Conservation (phyloP, 2,888 invertebrate genomes). For the Platycnemis pennipes region DNA sequence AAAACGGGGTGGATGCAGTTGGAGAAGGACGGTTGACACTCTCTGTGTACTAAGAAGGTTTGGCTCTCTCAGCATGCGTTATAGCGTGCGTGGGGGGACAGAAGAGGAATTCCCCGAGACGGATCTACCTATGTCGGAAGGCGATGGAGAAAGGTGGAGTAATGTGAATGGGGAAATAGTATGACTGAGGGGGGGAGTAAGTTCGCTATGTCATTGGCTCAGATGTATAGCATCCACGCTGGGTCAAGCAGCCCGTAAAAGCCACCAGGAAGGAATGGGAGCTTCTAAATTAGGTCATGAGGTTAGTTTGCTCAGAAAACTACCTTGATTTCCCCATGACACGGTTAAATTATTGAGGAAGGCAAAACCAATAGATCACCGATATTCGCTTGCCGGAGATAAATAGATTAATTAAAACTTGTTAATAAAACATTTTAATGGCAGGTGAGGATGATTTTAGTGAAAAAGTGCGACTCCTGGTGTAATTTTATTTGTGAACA, state of each 20-base stretch:
- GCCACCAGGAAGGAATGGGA: slow-evolving; percentile 3
- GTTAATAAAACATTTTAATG: not conserved
- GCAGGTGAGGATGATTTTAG: not conserved
- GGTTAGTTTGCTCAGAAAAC: not conserved
- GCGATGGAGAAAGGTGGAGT: not conserved
- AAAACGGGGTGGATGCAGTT: not conserved
- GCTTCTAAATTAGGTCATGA: not conserved
- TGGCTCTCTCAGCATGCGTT: not conserved
- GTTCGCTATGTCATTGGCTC: not conserved
- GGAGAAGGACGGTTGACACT: not conserved
- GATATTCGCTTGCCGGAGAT: not conserved
- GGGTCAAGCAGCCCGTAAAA: not conserved
- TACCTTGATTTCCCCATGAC: not conserved
- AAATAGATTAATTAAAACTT: not conserved
- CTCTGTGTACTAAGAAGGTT: slow-evolving; percentile 49
- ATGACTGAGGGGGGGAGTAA: not conserved
- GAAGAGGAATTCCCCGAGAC: not conserved
- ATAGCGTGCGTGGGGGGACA: not conserved
- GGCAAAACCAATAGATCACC: not conserved
- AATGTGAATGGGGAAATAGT: not conserved
- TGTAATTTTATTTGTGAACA: no score
- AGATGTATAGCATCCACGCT: not conserved
- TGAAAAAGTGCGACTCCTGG: no score
- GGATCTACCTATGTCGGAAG: not conserved
- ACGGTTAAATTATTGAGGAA: not conserved